Evolutionary conservation across 2,888 invertebrate species (phyloP).

Genomic region (Acrocera orbiculus): DNA sequence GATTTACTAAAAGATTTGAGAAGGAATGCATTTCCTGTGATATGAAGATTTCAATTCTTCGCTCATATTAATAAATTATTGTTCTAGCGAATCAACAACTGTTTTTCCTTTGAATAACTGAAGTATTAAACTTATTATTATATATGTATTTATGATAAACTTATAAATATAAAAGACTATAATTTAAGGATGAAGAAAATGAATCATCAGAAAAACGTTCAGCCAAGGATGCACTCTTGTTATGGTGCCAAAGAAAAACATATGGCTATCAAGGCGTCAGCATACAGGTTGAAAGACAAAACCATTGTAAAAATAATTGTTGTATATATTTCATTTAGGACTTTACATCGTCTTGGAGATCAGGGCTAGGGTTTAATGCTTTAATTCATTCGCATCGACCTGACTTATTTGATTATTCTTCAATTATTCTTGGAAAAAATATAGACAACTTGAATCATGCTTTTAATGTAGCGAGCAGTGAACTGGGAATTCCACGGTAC

Average conservation of each 20-base stretch:
- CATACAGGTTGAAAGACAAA: slow-evolving; percentile 37
- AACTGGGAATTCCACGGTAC: slow-evolving; percentile 70
- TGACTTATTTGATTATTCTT: slow-evolving; percentile 78
- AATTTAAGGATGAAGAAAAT: slow-evolving; percentile 72
- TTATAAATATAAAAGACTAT: no score
- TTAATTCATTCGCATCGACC: slow-evolving; percentile 96
- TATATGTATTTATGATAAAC: no score
- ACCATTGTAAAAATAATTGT: not conserved
- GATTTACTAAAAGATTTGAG: no score
- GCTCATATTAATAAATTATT: no score
- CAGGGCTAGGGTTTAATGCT: slow-evolving; percentile 94
- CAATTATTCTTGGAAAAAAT: slow-evolving; percentile 61
- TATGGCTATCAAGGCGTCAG: slow-evolving; percentile 81
- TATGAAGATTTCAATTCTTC: no score
- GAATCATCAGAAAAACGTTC: slow-evolving; percentile 96
- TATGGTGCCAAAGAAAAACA: slow-evolving; percentile 98
- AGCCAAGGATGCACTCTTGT: slow-evolving; percentile 90
- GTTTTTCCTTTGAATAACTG: no score
- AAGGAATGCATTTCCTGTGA: no score
- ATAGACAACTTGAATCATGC: slow-evolving; percentile 96
- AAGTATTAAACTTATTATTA: no score
- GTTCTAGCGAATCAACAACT: no score
- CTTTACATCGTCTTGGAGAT: slow-evolving; percentile 88
- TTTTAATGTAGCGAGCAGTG: slow-evolving; percentile 83
- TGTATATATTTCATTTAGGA: slow-evolving; percentile 31